phyloP scores from a whole-genome alignment of 37 sponge, comb jelly and placozoan species.

The Cladorhizidae sp. region DNA sequence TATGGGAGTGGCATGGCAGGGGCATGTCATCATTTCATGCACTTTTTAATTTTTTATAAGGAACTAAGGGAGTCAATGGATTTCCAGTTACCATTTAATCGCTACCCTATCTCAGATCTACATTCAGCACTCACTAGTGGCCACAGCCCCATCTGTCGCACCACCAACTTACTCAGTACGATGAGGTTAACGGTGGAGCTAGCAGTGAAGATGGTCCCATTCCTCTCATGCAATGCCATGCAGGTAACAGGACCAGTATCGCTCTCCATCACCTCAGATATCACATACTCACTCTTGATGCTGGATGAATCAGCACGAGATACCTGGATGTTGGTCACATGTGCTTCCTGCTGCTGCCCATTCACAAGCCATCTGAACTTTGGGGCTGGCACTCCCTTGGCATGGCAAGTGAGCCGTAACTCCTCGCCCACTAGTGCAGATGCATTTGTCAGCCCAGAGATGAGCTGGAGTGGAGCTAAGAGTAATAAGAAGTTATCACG shows the following conservation, averaged over 20 bases:
- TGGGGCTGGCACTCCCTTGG: constrained; percentile 18
- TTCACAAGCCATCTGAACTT: constrained; percentile 4
- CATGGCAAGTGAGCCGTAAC: not conserved
- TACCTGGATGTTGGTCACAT: not conserved
- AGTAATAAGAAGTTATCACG: too few species aligned
- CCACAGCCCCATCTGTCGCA: too few species aligned
- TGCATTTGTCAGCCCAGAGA: not conserved
- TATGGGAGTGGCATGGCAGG: too few species aligned
- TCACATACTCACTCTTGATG: not conserved
- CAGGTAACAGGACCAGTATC: constrained; percentile 7
- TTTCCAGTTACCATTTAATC: too few species aligned
- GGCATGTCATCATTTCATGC: too few species aligned
- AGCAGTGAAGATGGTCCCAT: not conserved
- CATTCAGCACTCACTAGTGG: too few species aligned
- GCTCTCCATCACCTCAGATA: not conserved
- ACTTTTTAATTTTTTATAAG: too few species aligned
- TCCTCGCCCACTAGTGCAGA: not conserved
- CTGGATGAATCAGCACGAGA: not conserved
- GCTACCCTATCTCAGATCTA: too few species aligned
- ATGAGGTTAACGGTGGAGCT: constrained; percentile 10
- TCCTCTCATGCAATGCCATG: not conserved
- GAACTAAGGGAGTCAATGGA: too few species aligned
- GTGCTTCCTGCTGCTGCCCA: not conserved
- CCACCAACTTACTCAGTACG: constrained; percentile 12
- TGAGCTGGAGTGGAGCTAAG: not conserved